These are phyloP conservation scores for Anthopleura sola DNA, from an alignment of 64 coral and sea anemone genomes.

Conservation along the genomic window DNA sequence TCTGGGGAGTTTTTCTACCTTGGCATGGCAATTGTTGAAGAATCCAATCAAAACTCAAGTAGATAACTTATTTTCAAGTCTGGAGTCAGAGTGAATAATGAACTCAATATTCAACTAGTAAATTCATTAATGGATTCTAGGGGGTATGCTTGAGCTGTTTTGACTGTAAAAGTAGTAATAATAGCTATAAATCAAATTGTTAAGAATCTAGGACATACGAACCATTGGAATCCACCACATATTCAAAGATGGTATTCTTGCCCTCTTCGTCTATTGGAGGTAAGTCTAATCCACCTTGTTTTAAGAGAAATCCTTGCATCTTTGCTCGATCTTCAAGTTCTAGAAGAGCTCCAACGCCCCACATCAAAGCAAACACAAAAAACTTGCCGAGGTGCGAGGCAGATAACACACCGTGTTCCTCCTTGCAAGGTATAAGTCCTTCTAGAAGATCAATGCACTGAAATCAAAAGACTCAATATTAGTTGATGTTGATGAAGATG, in stretches of 20 bases:
- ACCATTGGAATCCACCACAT: constrained; percentile 76
- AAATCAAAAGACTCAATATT: neutral
- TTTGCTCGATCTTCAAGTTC: constrained; percentile 83
- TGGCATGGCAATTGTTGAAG: no score
- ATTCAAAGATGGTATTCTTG: constrained; percentile 85
- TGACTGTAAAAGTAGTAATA: no score
- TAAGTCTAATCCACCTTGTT: constrained; percentile 61
- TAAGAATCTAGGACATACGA: neutral
- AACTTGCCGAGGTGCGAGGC: constrained; percentile 52
- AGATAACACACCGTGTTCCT: constrained; percentile 66
- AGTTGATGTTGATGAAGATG: no score
- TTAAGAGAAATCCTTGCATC: constrained; percentile 80
- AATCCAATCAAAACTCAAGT: no score
- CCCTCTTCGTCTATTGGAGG: constrained; percentile 53
- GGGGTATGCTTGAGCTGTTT: no score
- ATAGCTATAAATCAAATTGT: no score
- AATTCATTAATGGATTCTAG: no score
- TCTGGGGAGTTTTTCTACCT: no score
- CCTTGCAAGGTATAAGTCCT: constrained; percentile 82
- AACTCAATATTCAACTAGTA: no score
- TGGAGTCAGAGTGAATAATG: no score
- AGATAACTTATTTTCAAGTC: no score
- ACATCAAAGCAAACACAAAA: constrained; percentile 91
- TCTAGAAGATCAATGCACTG: constrained; percentile 86
- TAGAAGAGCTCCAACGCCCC: constrained; percentile 86